Evolutionary conservation across 2,113 vertebrate species (phyloP).

Genomic region (mouse (Mus musculus)): DNA sequence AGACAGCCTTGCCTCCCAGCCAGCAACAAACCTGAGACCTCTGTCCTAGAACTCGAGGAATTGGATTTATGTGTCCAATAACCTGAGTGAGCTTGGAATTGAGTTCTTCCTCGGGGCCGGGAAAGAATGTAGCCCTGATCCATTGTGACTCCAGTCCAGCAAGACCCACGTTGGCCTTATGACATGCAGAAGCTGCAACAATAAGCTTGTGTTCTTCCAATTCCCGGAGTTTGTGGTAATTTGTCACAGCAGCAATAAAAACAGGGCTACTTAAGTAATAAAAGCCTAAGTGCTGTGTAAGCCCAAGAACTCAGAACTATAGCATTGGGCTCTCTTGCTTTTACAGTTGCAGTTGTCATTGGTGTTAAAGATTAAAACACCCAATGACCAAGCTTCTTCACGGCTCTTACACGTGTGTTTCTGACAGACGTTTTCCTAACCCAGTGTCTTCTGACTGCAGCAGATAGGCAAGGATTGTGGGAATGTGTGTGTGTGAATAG

Average conservation of each 20-base stretch:
- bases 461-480: background rate
- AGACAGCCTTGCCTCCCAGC: background rate
- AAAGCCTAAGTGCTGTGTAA: background rate
- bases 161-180: background rate
- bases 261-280: background rate
- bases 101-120: background rate
- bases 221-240: background rate
- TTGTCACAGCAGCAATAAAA: background rate
- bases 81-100: background rate
- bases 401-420: background rate
- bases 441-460: background rate
- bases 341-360: background rate
- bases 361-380: background rate
- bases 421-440: background rate
- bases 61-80: background rate
- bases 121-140: background rate
- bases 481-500: background rate
- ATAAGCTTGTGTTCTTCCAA: constrained; percentile 3
- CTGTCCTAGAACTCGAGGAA: background rate
- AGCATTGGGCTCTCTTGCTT: background rate
- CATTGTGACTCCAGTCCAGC: background rate
- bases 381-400: background rate
- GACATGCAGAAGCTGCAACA: background rate
- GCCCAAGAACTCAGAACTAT: background rate
- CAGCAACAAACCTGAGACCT: background rate